A percentile compares a stretch with the other conserved stretches of the same genome.
These are phyloP conservation scores for Umimayanthus kanabou DNA, from an alignment of 92 coral and sea anemone species.

Conservation along the genomic window DNA sequence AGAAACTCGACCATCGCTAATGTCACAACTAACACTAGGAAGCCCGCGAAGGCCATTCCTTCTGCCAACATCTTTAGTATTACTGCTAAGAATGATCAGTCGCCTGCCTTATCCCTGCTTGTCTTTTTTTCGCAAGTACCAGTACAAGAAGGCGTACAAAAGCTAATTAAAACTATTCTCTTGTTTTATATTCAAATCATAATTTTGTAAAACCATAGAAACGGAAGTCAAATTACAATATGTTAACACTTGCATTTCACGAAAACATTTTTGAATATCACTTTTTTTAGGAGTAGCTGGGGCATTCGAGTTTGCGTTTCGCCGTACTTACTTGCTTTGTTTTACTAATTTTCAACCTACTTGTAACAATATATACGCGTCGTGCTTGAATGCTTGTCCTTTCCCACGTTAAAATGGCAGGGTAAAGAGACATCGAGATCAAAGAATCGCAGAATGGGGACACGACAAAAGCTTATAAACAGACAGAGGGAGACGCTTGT, in stretches of 20 bases:
- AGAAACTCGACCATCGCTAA: not conserved
- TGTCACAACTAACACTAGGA: not conserved
- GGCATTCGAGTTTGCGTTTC: not conserved
- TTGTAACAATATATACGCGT: not conserved
- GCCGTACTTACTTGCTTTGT: not conserved
- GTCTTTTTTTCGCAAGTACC: not conserved
- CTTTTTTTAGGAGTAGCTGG: not conserved
- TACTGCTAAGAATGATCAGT: not conserved
- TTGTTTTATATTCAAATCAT: no score
- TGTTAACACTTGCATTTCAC: not conserved
- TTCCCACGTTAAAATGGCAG: no score
- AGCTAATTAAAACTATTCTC: not conserved
- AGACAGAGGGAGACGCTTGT: not conserved
- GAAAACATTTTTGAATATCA: no score
- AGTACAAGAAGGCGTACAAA: not conserved
- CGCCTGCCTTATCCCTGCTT: not conserved
- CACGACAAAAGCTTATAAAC: no score
- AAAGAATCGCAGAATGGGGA: not conserved
- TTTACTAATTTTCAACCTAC: not conserved
- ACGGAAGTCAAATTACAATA: not conserved
- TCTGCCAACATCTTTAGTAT: not conserved
- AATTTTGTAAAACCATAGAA: not conserved
- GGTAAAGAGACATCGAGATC: not conserved
- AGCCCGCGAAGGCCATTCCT: not conserved
- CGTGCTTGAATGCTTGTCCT: not conserved